Evolutionary conservation across 2,113 vertebrate genomes (phyloP).

Genomic region (Mustelus asterias): DNA sequence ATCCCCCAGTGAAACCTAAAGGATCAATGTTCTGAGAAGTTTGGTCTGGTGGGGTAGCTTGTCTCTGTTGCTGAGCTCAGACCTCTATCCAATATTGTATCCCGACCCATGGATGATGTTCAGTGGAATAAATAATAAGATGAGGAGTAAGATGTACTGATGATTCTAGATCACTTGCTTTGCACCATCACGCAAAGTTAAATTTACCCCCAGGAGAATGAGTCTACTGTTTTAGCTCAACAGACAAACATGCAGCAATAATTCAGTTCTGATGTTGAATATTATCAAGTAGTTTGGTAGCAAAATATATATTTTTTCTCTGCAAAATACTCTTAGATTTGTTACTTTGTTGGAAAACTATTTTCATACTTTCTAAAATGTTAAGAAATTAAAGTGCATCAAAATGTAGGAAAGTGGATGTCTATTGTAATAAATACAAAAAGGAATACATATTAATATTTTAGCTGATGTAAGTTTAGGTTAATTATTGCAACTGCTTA

Average conservation of each 20-base stretch:
- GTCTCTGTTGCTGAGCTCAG: background rate
- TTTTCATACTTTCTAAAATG: background rate
- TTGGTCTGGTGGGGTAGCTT: background rate
- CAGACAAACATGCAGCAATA: background rate
- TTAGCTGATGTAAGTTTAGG: background rate
- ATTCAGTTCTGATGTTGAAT: background rate
- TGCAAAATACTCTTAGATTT: background rate
- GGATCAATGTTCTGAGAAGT: background rate
- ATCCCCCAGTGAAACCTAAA: background rate
- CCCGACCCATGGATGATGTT: too few species aligned
- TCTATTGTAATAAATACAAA: background rate
- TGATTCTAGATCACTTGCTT: background rate
- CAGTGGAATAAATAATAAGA: background rate
- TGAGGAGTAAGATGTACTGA: background rate
- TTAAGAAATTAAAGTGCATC: background rate
- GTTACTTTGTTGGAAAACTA: background rate
- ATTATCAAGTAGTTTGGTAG: background rate
- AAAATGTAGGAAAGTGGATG: background rate
- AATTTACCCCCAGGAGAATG: background rate
- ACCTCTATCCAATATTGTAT: background rate
- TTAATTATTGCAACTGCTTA: background rate
- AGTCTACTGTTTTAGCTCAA: background rate
- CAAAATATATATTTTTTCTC: background rate
- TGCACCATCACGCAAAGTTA: background rate
- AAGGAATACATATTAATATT: background rate